These are phyloP conservation scores for Megaustenia siamemsis DNA, from an alignment of 2,888 invertebrate species.

Conservation along the genomic window DNA sequence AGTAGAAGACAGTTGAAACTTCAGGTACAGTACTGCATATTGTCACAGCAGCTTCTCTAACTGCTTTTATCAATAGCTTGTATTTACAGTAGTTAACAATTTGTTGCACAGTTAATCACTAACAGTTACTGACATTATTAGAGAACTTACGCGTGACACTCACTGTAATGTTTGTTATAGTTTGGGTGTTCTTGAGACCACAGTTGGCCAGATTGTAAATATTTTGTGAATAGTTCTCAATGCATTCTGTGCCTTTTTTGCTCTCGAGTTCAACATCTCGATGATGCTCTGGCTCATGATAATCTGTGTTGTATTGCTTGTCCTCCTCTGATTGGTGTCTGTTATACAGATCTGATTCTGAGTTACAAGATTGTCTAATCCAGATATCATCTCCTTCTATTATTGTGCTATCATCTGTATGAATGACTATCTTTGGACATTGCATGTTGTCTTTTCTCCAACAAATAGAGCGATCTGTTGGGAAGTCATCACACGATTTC, in stretches of 20 bases:
- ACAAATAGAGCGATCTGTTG: neutral
- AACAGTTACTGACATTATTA: neutral
- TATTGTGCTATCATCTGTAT: neutral
- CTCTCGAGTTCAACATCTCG: neutral
- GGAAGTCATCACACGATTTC: neutral
- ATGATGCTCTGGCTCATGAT: neutral
- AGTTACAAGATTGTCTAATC: neutral
- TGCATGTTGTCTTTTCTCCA: neutral
- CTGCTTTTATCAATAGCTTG: neutral
- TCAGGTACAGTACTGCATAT: neutral
- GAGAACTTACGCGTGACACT: too few relatives aligned
- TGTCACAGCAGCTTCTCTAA: neutral
- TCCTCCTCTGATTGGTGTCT: too few relatives aligned
- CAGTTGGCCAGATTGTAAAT: neutral
- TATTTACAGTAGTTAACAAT: too few relatives aligned
- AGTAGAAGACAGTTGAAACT: neutral
- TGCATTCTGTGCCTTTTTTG: neutral
- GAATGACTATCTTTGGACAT: conserved; percentile 14
- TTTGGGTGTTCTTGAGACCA: neutral
- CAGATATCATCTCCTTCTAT: neutral
- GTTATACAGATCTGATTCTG: neutral
- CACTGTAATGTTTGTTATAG: neutral
- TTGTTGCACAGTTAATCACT: neutral
- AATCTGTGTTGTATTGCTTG: neutral
- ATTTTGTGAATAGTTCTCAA: neutral